Evolutionary conservation across 2,113 vertebrate genomes (phyloP), one percentile per base, ranked within the genome.

Genomic region (Indri indri): DNA sequence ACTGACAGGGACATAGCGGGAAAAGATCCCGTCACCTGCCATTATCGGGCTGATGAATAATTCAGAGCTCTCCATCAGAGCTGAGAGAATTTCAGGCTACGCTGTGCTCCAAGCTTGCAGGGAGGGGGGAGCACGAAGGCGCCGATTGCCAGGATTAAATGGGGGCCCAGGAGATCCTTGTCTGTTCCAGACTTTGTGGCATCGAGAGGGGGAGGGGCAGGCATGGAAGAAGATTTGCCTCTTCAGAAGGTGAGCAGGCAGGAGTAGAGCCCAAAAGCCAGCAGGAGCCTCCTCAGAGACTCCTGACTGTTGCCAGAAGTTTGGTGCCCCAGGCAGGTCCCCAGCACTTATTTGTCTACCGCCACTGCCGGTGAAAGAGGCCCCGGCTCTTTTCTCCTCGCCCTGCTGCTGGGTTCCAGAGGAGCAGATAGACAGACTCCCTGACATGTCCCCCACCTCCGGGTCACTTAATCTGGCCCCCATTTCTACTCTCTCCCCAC

Each of bases 21-120:
- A 98, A 99, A 98, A 98, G 98, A 98, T 98, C 98, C 98, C 98
- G 99, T 99, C 99, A 99, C 98, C 98, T 98, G 98, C 97, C 97
- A 98, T 98, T 98, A 99, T 92, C 88, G 80, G 94, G 37, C 68
- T 98, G 97, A 99, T 99, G 98, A 99, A 99, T 99, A 99, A 99
- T 99, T 99, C 98, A 99, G 97, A 96, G 63, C 83, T 98, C 97
- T 98, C 97, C 90, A 97, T 97, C 98, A 98, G 95, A 95, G n/a
- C 2, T n/a, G 82, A 87, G 95, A 94, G 95, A 94, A 97, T 98
- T 98, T 98, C 97, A 98, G 96, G 65, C 96, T 95, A 85, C 65
- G 2, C 83, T 14, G 59, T 65, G 97, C 84, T 96, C 34, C 37
- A 10, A 74, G 74, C 8, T 8, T 4, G 4, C 84, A 68, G 95